Conservation (phyloP, 2,113 vertebrate species). For the Solenodon paradoxus region DNA sequence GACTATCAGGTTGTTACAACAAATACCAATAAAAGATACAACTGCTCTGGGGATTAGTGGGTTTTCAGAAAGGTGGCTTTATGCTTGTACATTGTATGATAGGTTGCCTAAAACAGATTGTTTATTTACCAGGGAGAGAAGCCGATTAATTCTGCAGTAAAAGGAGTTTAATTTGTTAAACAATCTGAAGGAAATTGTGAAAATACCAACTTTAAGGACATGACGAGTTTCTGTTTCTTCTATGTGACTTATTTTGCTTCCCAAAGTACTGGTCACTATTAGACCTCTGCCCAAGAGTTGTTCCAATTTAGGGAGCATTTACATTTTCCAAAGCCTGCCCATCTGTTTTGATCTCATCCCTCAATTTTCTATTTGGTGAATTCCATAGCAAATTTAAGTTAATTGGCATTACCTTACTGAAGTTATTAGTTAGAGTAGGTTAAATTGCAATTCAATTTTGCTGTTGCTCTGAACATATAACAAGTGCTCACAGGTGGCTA, state of each 20-base stretch:
- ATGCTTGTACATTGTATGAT: constrained; percentile 32
- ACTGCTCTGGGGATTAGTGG: neutral
- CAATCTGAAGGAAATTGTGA: neutral
- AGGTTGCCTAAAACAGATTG: constrained; percentile 10
- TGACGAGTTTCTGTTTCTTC: neutral
- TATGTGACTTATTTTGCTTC: neutral
- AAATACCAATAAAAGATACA: neutral
- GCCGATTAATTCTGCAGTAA: constrained; percentile 28
- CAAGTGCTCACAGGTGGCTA: neutral
- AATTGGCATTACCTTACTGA: neutral
- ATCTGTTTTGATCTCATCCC: neutral
- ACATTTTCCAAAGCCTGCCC: neutral
- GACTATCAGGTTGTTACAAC: neutral
- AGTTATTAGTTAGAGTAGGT: neutral
- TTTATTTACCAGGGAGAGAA: neutral
- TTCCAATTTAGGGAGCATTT: neutral
- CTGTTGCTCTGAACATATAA: neutral
- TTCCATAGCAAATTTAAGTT: neutral
- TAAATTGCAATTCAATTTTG: neutral
- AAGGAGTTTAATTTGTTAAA: neutral
- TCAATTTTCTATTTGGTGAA: neutral
- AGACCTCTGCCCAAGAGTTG: neutral
- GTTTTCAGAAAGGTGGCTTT: constrained; percentile 23
- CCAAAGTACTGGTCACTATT: neutral
- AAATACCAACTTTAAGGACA: neutral